These are phyloP conservation scores for Coecobrya sp. DNA, from an alignment of 2,888 invertebrate species.

Conservation along the genomic window DNA sequence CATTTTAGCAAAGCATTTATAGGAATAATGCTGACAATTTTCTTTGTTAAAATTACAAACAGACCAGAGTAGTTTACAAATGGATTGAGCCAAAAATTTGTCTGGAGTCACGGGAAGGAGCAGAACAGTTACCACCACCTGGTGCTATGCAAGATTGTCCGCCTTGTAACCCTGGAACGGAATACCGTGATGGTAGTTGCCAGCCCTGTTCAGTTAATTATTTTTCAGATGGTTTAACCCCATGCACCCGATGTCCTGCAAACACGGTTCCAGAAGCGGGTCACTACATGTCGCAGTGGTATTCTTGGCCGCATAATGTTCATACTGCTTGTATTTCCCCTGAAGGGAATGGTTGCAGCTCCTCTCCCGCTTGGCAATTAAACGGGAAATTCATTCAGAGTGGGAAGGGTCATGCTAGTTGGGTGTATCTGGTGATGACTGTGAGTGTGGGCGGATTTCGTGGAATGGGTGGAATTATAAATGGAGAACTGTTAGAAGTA, in stretches of 20 bases:
- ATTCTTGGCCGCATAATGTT: slow-evolving; percentile 87
- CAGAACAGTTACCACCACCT: slow-evolving; percentile 88
- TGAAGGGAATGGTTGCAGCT: slow-evolving; percentile 87
- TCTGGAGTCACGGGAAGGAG: slow-evolving; percentile 87
- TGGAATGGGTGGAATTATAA: slow-evolving; percentile 87
- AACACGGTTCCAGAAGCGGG: slow-evolving; percentile 89
- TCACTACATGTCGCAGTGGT: slow-evolving; percentile 85
- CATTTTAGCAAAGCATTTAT: too few relatives aligned
- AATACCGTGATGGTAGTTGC: slow-evolving; percentile 88
- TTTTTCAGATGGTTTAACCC: slow-evolving; percentile 88
- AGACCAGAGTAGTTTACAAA: slow-evolving; percentile 88
- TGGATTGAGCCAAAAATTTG: slow-evolving; percentile 90
- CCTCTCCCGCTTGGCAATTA: slow-evolving; percentile 88
- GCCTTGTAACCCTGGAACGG: slow-evolving; percentile 89
- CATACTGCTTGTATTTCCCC: slow-evolving; percentile 88
- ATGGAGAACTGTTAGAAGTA: slow-evolving; percentile 88
- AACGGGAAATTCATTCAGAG: slow-evolving; percentile 88
- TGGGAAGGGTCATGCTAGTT: slow-evolving; percentile 88
- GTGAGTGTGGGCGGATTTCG: slow-evolving; percentile 88
- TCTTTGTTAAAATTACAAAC: slow-evolving; percentile 86
- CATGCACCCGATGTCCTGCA: slow-evolving; percentile 88
- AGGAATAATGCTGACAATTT: too few relatives aligned
- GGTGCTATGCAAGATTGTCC: slow-evolving; percentile 87
- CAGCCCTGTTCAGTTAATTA: slow-evolving; percentile 88
- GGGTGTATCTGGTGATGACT: slow-evolving; percentile 88